Evolutionary conservation across 2,888 invertebrate species (phyloP).

Genomic region (Himalopsyche japonica): DNA sequence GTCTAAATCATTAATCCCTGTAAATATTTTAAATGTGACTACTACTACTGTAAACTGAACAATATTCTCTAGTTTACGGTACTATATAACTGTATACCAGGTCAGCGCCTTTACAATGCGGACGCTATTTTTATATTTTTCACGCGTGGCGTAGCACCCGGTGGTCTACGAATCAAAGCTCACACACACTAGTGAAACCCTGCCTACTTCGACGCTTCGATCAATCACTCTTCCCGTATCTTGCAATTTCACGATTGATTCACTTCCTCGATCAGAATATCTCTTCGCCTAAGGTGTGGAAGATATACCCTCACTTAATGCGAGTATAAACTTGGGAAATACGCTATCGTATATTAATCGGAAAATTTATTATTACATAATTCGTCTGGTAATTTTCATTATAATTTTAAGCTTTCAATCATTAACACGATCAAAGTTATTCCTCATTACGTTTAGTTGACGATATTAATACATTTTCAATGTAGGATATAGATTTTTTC

Average conservation of each 20-base stretch:
- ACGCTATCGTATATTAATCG: neutral
- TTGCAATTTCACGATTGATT: constrained; percentile 39
- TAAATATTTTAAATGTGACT: too few species aligned
- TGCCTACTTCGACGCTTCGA: constrained; percentile 23
- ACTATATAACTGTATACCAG: neutral
- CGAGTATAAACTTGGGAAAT: neutral
- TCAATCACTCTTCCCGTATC: constrained; percentile 38
- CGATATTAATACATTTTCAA: too few species aligned
- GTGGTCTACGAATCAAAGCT: neutral
- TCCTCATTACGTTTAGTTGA: too few species aligned
- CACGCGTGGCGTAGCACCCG: neutral
- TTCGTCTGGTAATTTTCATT: too few species aligned
- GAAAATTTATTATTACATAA: neutral
- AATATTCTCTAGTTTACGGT: too few species aligned
- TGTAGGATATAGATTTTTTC: too few species aligned
- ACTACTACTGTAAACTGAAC: too few species aligned
- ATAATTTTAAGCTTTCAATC: too few species aligned
- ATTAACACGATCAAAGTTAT: too few species aligned
- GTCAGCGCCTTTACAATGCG: neutral
- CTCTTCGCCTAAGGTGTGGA: constrained; percentile 4
- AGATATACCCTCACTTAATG: neutral
- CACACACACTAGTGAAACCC: neutral
- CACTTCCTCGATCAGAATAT: constrained; percentile 28
- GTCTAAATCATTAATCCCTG: too few species aligned
- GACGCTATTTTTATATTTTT: neutral